Conservation (phyloP, 2,888 invertebrate genomes). For the Drosophila tanythrix region DNA sequence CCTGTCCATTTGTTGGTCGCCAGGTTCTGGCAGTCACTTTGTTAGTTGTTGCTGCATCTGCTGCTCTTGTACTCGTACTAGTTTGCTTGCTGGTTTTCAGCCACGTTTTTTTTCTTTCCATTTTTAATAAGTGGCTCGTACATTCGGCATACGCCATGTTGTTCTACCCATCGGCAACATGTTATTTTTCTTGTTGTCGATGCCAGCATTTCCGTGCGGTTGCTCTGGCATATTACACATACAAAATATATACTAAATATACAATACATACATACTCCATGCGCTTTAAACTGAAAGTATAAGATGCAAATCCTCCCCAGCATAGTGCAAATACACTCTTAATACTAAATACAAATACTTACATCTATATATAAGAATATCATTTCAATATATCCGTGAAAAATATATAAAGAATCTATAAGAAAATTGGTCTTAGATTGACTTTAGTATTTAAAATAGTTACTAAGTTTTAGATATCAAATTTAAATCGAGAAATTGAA, state of each 20-base stretch:
- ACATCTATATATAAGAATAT: not conserved
- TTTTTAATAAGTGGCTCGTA: conserved; percentile 66
- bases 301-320: not conserved
- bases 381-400: not conserved
- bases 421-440: not conserved
- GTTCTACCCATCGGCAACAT: conserved; percentile 50
- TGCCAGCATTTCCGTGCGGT: conserved; percentile 41
- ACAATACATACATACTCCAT: not conserved
- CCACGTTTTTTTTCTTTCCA: conserved; percentile 20
- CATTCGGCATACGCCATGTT: conserved; percentile 68
- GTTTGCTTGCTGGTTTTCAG: conserved; percentile 42
- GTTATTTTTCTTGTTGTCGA: conserved; percentile 44
- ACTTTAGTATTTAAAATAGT: not conserved
- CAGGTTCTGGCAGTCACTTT: conserved; percentile 51
- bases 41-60: conserved; percentile 53
- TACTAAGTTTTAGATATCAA: not conserved
- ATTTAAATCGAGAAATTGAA: not conserved
- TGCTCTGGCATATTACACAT: conserved; percentile 19
- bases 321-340: not conserved
- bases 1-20: conserved; percentile 58
- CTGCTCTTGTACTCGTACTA: conserved; percentile 34
- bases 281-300: not conserved
- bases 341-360: not conserved
- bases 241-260: not conserved
- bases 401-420: not conserved